Evolutionary conservation across 2,888 invertebrate species (phyloP), one percentile per base, ranked within the genome.

Genomic region (Platerodrilus igneus): DNA sequence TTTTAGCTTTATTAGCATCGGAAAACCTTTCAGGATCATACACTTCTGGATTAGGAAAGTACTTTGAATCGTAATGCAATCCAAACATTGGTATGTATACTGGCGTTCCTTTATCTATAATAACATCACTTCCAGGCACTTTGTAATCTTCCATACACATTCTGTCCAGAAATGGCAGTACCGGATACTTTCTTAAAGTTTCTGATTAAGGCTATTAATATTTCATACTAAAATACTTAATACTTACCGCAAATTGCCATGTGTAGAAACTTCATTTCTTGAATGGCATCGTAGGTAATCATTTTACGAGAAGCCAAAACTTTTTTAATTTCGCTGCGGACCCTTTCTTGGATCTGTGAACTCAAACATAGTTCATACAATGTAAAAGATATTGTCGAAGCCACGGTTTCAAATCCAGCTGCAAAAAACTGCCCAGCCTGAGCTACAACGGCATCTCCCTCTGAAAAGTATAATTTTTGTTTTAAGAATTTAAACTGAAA

Each of bases 341-440:
- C 50, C 52, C 60, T 71, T 22, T 71, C 66, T 58, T 79, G 79
- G 1, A 78, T 69, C 0, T 66, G 61, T 2, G 66, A 71, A 43
- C 77, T 63, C 0, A 72, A 64, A 0, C 76, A 74, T 30, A 79
- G 57, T 59, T 76, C 75, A 53, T 77, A 70, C 20, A 78, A 63
- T 4, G 74, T 62, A 52, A 76, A 77, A 13, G 74, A 72, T 28
- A 78, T 65, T 0, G 76, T 74, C 0, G 76, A 72, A 0, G 76
- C 75, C 0, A 77, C 75, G 3, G 78, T 79, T 60, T 79, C 79
- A 55, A 74, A 79, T 1, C 78, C 79, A 1, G 77, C 79, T 6
- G 74, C 63, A 57, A 78, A 77, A 48, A 79, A 77, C 34, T 77
- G 72, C 50, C 75, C 73, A 1, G 75, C 73, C 37, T 78, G 76